Evolutionary conservation across 2,797 vertebrate species (phyloP).

Genomic region (Neosilurus mollespiculum): DNA sequence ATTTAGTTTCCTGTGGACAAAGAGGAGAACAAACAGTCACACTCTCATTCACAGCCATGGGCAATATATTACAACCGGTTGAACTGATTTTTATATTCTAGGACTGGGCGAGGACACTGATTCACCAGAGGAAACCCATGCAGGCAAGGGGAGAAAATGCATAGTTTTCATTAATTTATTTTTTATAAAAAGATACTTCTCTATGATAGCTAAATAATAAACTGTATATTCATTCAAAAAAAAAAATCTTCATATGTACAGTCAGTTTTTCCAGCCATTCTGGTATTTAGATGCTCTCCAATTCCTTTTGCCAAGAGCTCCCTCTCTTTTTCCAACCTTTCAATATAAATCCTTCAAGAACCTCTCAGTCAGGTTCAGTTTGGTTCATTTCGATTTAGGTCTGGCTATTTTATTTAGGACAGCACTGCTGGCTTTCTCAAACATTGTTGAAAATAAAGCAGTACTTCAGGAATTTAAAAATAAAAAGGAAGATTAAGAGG

Average conservation of each 20-base stretch:
- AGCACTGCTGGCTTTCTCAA: neutral
- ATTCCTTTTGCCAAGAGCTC: neutral
- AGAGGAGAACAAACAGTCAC: no score
- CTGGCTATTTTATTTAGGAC: neutral
- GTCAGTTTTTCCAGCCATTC: neutral
- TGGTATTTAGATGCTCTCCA: neutral
- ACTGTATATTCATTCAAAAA: neutral
- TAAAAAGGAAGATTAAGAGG: no score
- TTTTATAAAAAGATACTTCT: no score
- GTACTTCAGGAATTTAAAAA: neutral
- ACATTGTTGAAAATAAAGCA: neutral
- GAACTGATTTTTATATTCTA: no score
- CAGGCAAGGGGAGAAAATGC: no score
- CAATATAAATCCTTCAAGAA: neutral
- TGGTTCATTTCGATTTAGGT: constrained; percentile 1
- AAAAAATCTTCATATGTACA: neutral
- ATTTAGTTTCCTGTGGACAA: no score
- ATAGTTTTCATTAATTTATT: no score
- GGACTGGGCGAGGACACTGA: no score
- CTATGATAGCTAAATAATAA: neutral
- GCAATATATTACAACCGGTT: no score
- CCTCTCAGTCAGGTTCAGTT: neutral
- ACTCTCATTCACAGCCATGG: no score
- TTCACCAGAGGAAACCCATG: no score
- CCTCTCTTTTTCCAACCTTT: neutral